Evolutionary conservation across 2,888 invertebrate species (phyloP).

Genomic region (Drosophila demipolita): DNA sequence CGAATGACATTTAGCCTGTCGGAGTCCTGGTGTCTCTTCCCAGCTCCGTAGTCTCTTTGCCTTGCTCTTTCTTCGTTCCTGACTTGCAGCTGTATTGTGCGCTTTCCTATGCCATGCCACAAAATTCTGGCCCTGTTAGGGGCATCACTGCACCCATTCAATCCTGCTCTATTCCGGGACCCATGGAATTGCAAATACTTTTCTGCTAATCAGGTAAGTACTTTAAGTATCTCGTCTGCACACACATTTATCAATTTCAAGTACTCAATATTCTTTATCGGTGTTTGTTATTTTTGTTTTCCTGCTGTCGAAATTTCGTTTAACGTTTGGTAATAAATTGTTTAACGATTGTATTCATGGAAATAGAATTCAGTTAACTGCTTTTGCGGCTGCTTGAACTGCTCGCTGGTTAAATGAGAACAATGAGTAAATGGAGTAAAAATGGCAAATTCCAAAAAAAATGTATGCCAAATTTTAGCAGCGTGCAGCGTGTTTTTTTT

Average conservation of each 20-base stretch:
- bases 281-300: not conserved
- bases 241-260: not conserved
- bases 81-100: too few species aligned
- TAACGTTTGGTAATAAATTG: constrained; percentile 6
- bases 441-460: constrained; percentile 6
- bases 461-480: constrained; percentile 11
- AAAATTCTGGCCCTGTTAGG: too few species aligned
- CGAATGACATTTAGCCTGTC: too few species aligned
- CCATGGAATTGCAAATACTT: not conserved
- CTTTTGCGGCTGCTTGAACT: not conserved
- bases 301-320: not conserved
- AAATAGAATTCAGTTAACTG: constrained; percentile 13
- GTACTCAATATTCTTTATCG: not conserved
- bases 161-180: too few species aligned
- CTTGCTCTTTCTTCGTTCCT: too few species aligned
- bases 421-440: constrained; percentile 4
- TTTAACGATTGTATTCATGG: constrained; percentile 12
- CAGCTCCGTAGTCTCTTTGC: too few species aligned
- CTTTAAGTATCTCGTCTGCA: not conserved
- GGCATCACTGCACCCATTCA: too few species aligned
- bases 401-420: not conserved
- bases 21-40: too few species aligned
- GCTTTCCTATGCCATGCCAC: too few species aligned
- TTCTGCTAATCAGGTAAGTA: not conserved
- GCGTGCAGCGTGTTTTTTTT: constrained; percentile 2